phyloP scores from a whole-genome alignment of 2,888 invertebrate species.

The Catocala sponsa region DNA sequence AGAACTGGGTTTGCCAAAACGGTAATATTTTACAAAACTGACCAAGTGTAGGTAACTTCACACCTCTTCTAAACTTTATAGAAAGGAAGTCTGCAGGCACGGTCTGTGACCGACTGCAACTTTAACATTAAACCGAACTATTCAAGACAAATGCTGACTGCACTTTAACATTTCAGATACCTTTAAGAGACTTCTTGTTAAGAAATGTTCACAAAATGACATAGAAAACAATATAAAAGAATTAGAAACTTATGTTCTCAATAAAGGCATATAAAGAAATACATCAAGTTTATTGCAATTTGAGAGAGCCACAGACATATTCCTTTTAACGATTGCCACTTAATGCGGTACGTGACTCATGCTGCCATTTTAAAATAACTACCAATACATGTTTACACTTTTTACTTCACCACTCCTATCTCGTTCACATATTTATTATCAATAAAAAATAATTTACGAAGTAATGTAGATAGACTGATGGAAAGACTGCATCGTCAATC shows the following conservation, averaged over 20 bases:
- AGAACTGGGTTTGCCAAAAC: too few species aligned
- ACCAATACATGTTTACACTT: background rate
- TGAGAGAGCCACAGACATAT: slow-evolving; percentile 14
- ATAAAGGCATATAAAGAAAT: slow-evolving; percentile 11
- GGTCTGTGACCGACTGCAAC: too few species aligned
- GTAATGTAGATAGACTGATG: background rate
- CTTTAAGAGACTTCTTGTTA: too few species aligned
- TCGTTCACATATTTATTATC: slow-evolving; percentile 1
- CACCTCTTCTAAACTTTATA: too few species aligned
- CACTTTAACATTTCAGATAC: too few species aligned
- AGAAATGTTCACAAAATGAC: too few species aligned
- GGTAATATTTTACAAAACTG: too few species aligned
- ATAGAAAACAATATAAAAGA: background rate
- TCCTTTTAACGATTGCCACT: slow-evolving; percentile 16
- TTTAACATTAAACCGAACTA: too few species aligned
- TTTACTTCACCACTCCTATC: background rate
- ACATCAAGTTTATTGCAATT: slow-evolving; percentile 19
- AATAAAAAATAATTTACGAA: slow-evolving; percentile 3
- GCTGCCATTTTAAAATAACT: slow-evolving; percentile 15
- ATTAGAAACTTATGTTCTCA: slow-evolving; percentile 4
- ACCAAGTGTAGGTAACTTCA: too few species aligned
- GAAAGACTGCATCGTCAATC: too few species aligned
- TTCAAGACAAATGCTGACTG: too few species aligned
- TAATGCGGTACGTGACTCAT: slow-evolving; percentile 15
- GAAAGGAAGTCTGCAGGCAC: too few species aligned